Evolutionary conservation across 2,888 invertebrate species (phyloP).

Genomic region (Drosophila kuntzei): DNA sequence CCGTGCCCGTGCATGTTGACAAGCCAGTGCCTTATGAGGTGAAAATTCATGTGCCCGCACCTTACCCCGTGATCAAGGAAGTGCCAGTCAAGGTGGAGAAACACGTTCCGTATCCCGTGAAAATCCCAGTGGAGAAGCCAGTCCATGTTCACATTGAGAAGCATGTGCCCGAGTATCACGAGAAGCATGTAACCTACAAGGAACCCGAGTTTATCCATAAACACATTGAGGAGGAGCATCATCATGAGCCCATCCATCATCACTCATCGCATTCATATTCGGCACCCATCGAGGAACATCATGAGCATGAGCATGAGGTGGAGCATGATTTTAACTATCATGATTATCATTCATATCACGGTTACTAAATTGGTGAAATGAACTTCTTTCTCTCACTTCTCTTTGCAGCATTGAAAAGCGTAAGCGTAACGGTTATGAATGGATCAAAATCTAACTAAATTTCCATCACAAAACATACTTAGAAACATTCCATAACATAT

Average conservation of each 20-base stretch:
- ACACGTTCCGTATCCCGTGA: constrained; percentile 90
- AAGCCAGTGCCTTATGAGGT: constrained; percentile 92
- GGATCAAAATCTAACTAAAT: constrained; percentile 39
- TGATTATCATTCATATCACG: constrained; percentile 74
- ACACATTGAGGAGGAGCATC: constrained; percentile 85
- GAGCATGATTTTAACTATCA: constrained; percentile 83
- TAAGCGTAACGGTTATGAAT: constrained; percentile 60
- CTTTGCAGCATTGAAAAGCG: constrained; percentile 79
- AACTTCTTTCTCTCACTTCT: constrained; percentile 70
- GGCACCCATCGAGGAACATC: constrained; percentile 72
- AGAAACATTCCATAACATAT: constrained; percentile 23
- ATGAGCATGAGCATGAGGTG: constrained; percentile 84
- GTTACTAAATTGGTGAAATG: constrained; percentile 72
- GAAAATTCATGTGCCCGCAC: constrained; percentile 89
- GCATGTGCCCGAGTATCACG: constrained; percentile 87
- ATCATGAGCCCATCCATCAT: constrained; percentile 75
- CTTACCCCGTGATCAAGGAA: constrained; percentile 90
- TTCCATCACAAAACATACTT: constrained; percentile 17
- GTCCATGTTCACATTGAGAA: constrained; percentile 92
- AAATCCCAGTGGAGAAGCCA: constrained; percentile 89
- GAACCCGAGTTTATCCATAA: constrained; percentile 89
- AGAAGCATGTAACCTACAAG: constrained; percentile 90
- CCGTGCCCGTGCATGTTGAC: constrained; percentile 89
- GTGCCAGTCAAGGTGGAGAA: constrained; percentile 89
- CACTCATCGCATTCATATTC: constrained; percentile 62